Conservation (phyloP, 2,113 vertebrate genomes). For the Pyxicephalus adspersus region DNA sequence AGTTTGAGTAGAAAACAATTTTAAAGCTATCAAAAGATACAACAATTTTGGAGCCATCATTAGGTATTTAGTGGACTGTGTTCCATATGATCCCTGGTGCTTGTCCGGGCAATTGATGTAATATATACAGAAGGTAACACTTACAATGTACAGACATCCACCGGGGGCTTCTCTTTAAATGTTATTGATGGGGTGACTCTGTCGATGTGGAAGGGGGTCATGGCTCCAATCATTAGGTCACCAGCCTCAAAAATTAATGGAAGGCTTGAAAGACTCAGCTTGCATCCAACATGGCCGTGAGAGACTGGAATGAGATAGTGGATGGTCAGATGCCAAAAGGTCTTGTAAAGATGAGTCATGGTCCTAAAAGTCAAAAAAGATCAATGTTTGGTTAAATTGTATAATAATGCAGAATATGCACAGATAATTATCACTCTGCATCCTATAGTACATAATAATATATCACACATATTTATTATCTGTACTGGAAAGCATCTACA, state of each 20-base stretch:
- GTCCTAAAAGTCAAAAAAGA: background rate
- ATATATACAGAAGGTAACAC: background rate
- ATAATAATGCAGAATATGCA: too few relatives aligned
- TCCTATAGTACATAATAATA: too few relatives aligned
- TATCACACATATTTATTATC: too few relatives aligned
- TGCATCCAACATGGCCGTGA: background rate
- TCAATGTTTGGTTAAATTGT: background rate
- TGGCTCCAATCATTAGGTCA: background rate
- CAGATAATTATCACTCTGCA: background rate
- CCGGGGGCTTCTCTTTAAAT: background rate
- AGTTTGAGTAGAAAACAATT: too few relatives aligned
- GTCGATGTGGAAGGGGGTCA: constrained; percentile 2
- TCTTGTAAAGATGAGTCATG: background rate
- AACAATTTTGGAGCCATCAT: too few relatives aligned
- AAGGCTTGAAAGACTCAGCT: background rate
- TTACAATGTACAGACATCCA: constrained; percentile 2
- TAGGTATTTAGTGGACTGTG: too few relatives aligned
- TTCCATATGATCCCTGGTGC: too few relatives aligned
- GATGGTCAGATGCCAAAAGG: background rate
- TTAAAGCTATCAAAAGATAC: too few relatives aligned
- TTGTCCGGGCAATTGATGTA: too few relatives aligned
- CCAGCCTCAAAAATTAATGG: background rate
- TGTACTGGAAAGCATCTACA: too few relatives aligned
- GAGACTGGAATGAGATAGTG: background rate
- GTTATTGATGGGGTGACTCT: background rate